Evolutionary conservation across 2,888 invertebrate species (phyloP), one percentile per base, ranked within the genome.

Genomic region (Mythimna impura): DNA sequence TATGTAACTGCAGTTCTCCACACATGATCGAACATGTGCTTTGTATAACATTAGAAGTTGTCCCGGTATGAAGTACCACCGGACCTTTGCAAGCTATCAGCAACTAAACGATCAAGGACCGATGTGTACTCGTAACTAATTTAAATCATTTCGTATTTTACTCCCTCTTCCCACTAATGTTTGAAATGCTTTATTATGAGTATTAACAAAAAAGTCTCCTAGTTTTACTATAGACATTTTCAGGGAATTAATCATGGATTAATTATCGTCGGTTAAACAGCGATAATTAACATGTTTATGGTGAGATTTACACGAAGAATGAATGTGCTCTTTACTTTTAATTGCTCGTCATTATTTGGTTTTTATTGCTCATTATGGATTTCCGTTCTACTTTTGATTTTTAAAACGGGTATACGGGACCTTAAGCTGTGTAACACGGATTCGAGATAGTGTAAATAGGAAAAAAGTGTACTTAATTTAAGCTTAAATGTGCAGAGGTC

Each of bases 291-390:
- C 22, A 14, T 30, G 68, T 77, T 58, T 58, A 64, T 36, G 14
- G n/a, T 5, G 17, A 60, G 60, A 71, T 60, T 77, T 64, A 80
- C 76, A 71, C 52, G 25, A 65, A 54, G 25, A 80, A 68, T 68
- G 57, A 76, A 80, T 80, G 76, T 66, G 76, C 54, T 76, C 40
- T 66, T 80, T 68, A 58, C 34, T 67, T 80, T 80, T 76, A 76
- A 79, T 80, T 75, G 66, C 68, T 69, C 14, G n/a, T 63, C 63
- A 57, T 71, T 73, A 72, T 73, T 72, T 55, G 40, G 25, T 52
- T 67, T 80, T 78, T 79, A 85, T 71, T 60, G 55, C 34, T 65
- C 64, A 62, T 78, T 78, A 83, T 61, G 70, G 55, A 60, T 63
- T 78, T 78, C 78, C 77, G 62, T 54, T 60, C 68, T 47, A 52